Base-by-base conservation (phyloP, 2,113 vertebrate genomes). In the Progne subis region DNA sequence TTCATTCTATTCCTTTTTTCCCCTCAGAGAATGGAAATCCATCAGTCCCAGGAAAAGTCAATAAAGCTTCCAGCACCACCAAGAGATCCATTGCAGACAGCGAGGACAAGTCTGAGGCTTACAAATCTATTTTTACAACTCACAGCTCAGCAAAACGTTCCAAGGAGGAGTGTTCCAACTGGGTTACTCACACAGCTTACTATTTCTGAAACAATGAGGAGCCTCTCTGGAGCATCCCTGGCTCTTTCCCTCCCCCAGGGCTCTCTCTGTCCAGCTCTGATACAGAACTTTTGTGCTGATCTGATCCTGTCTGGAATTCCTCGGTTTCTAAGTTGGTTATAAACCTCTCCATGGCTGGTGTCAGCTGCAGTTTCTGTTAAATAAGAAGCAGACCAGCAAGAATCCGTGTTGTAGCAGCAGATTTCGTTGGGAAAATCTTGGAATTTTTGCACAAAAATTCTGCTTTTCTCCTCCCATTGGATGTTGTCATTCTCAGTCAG, bases 101-200 rank as follows among this genome's bases (percentile, higher is more conserved):
- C 13, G 96, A 97, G 12, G 98, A 98, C 53, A 99, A 98, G 74
- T 99, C 99, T 0, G 99, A 99, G 67, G 98, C 97, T 11, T 99
- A 99, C 97, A 99, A 99, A 96, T 99, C 99, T n/a, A 97, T 99
- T 55, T 99, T 99, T 98, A 99, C 99, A 32, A 98, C 98, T 41
- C 99, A 99, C 98, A 99, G 98, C 98, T 99, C 99, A 2, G 99
- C 99, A 90, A 99, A 99, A 95, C 99, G 99, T 93, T 97, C 99
- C 20, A 99, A 99, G 98, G 99, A 99, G 28, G 98, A 99, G 98
- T 98, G 98, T 5, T 99, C 99, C 88, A 99, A 99, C 95, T 99
- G 99, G 99, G 98, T 99, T 96, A 99, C 99, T 85, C 99, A 99
- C 97, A 99, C 99, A 4, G 99, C 99, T 0, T 99, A 99, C 96